phyloP scores from a whole-genome alignment of 2,888 invertebrate genomes.

The Didymodactylos carnosus region DNA sequence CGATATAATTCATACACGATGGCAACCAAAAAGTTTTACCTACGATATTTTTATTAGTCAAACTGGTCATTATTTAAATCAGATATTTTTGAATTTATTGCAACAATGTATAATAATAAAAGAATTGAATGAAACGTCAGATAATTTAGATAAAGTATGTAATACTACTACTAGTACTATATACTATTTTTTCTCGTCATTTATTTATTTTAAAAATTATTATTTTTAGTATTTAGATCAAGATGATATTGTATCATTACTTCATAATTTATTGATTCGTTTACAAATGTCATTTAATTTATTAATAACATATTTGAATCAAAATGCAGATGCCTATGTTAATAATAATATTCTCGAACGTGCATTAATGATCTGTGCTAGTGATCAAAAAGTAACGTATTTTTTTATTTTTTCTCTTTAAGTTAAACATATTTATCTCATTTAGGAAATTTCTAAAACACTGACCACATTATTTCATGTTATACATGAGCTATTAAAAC shows the following conservation, averaged over 20 bases:
- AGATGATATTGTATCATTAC: too few species aligned
- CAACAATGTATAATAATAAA: neutral
- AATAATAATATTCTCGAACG: neutral
- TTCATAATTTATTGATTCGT: too few species aligned
- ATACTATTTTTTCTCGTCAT: neutral
- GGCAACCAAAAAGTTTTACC: neutral
- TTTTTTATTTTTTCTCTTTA: neutral
- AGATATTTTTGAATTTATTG: neutral
- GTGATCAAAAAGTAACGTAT: neutral
- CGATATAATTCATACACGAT: neutral
- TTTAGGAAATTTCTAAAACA: neutral
- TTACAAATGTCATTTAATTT: neutral
- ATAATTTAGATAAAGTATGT: too few species aligned
- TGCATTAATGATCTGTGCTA: neutral
- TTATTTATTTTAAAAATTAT: neutral
- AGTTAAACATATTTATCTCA: neutral
- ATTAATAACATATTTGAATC: neutral
- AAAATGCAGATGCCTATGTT: neutral
- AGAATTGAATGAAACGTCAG: too few species aligned
- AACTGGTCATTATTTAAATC: neutral
- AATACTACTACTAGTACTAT: too few species aligned
- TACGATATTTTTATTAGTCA: neutral
- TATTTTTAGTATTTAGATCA: neutral
- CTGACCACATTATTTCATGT: neutral
- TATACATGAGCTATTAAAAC: too few species aligned